Evolutionary conservation across 2,113 vertebrate genomes (phyloP).

Genomic region (Arothron firmamentum): DNA sequence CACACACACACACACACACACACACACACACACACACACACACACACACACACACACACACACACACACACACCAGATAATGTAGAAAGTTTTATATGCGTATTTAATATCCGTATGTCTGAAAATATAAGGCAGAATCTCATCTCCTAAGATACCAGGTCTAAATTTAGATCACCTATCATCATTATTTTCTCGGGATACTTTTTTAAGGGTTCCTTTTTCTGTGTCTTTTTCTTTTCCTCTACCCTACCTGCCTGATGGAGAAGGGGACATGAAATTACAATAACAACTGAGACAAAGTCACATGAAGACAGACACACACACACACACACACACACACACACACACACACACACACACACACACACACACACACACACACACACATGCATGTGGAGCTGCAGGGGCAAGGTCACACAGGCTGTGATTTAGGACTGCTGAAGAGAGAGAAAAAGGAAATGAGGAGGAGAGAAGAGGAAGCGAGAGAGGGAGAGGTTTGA

Average conservation of each 20-base stretch:
- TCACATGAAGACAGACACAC: conserved; percentile 28
- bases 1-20: conserved; percentile 10
- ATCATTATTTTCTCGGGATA: conserved; percentile 15
- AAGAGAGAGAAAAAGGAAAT: conserved; percentile 14
- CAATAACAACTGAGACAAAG: conserved; percentile 35
- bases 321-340: conserved; percentile 8
- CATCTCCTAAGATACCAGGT: background rate
- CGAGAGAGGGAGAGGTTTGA: conserved; percentile 15
- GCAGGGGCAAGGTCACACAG: conserved; percentile 55
- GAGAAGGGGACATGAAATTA: conserved; percentile 41
- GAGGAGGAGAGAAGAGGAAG: conserved; percentile 18
- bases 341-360: conserved; percentile 11
- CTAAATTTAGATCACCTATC: conserved; percentile 29
- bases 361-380: conserved; percentile 9
- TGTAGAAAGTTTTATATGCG: conserved; percentile 9
- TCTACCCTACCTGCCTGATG: conserved; percentile 29
- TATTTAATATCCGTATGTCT: no score
- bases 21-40: conserved; percentile 9
- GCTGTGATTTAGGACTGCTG: conserved; percentile 31
- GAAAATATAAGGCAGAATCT: background rate
- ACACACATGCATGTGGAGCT: conserved; percentile 4
- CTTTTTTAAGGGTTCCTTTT: background rate
- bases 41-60: conserved; percentile 8
- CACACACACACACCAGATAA: background rate
- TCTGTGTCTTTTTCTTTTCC: background rate